phyloP scores from a whole-genome alignment of 2,113 vertebrate genomes.

The sheep (Ovis aries) region ARS-UI_Ramb_v3.0 NC_056059.1:76890001-76890500 shows the following conservation, averaged over 20 bases:
- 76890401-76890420: neutral
- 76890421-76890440: neutral
- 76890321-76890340: neutral
- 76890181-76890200: neutral
- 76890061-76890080: neutral
- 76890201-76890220: neutral
- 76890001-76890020: neutral
- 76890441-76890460: neutral
- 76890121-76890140: neutral
- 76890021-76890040: neutral
- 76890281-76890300: neutral
- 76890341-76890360: neutral
- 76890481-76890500: neutral
- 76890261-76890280: neutral
- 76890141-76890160: neutral
- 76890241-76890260: neutral
- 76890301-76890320: neutral
- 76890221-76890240: neutral
- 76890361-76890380: neutral
- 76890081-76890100: neutral
- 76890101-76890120: neutral
- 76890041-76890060: neutral
- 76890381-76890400: neutral
- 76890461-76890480: neutral
- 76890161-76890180: neutral